Base-by-base conservation (phyloP, 2,113 vertebrate species). In the Hepsetus odoe region DNA sequence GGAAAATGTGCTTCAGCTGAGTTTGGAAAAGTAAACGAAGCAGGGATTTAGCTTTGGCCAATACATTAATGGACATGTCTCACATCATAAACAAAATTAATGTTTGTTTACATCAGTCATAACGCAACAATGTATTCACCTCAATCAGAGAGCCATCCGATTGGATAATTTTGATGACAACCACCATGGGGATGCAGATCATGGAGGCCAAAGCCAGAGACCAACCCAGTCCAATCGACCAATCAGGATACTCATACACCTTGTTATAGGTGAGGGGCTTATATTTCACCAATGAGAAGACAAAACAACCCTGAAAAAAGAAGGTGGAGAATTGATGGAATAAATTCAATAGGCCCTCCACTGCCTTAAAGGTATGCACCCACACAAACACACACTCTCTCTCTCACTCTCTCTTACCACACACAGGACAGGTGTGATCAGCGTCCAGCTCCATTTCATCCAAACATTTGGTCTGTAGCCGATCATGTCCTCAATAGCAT, bases 371-470 rank as follows among this genome's bases (percentile, higher is more conserved):
- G n/a, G n/a, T 14, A 16, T 6, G 11, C 66, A 35, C 11, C n/a
- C 28, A 73, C 24, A 1, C 18, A 5, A 26, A 35, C 35, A 4
- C 35, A 49, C 20, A 38, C 8, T 8, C 72, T 55, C 77, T 32
- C 33, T 11, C 14, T 16, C 22, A 38, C 22, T 14, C 16, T 61
- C 32, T 66, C 96, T 93, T 85, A 99, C 98, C 91, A 95, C 88
- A 13, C 98, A 99, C 66, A 99, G 96, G 86, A 97, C 88, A 42
- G 98, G 98, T 62, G 98, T 99, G 89, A 98, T 92, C 75, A 97
- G 75, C 86, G 93, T 93, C 98, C 98, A 99, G 94, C 98, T 98
- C 96, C 94, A 98, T 87, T 98, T 99, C 98, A 99, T 98, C 98
- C 98, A 99, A 18, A 94, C 86, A 86, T 97, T 97, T 73, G 98